These are phyloP conservation scores for Geopemphigus sp. DNA, from an alignment of 1,140 invertebrate species.

Conservation along the genomic window DNA sequence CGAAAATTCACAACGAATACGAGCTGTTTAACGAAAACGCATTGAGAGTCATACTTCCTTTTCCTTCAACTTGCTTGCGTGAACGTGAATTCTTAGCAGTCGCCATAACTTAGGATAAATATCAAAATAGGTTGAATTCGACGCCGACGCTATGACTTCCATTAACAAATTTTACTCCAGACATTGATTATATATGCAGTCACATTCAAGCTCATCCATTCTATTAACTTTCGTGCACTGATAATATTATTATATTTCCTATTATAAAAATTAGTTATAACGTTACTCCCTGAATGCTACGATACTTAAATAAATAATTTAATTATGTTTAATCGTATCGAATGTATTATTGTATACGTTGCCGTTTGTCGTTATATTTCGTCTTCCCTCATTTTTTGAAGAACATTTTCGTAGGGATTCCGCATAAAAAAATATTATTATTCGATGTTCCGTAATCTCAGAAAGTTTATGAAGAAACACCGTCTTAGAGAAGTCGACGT, in stretches of 20 bases:
- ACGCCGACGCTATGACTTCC: neutral
- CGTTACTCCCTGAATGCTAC: no score
- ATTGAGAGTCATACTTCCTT: neutral
- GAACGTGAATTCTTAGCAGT: constrained; percentile 2
- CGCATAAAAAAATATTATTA: neutral
- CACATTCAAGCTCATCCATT: neutral
- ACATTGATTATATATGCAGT: constrained; percentile 4
- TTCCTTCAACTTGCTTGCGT: neutral
- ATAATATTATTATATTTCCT: neutral
- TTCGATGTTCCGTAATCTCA: neutral
- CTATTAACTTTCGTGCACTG: neutral
- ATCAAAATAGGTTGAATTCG: constrained; percentile 9
- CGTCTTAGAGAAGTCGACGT: no score
- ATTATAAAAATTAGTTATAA: neutral
- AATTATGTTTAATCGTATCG: no score
- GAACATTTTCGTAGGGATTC: neutral
- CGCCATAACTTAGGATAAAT: neutral
- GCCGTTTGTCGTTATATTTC: no score
- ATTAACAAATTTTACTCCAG: constrained; percentile 15
- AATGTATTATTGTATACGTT: no score
- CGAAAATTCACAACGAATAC: neutral
- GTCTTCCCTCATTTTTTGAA: no score
- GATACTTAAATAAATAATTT: no score
- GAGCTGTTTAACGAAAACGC: neutral
- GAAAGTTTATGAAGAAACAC: neutral